Evolutionary conservation across 1,140 invertebrate genomes (phyloP), one percentile per base, ranked within the genome.

Genomic region (Drosophila erecta): DNA sequence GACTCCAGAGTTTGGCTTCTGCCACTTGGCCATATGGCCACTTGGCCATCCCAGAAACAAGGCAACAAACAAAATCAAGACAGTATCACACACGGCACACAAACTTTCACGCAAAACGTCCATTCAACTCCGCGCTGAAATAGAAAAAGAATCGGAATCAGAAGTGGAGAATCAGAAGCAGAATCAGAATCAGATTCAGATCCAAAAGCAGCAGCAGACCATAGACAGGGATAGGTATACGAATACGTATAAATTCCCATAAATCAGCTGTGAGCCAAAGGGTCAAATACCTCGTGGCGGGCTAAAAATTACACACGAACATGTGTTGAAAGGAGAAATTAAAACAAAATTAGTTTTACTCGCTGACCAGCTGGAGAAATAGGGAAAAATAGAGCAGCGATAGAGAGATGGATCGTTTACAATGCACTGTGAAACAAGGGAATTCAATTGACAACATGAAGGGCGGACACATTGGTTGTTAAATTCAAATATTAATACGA

Each of bases 211-310:
- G 60, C 66, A 69, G 41, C 61, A 69, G 61, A 38, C 66, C 61
- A 76, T 76, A 77, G 81, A 77, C 73, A 44, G 56, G 70, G 41
- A 59, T 60, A 56, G 53, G 46, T 79, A 76, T 72, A 75, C 76
- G 83, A 81, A 79, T 73, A 87, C 73, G 79, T 84, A 89, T 84
- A 79, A 90, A 76, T 90, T 90, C 89, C 78, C 84, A 91, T 91
- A 90, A 90, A 90, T 90, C 89, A 90, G 89, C 89, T 90, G 89
- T 89, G 89, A 80, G 75, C 77, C 78, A 89, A 91, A 87, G 89
- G 89, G 89, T 90, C 89, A 90, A 84, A 81, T 89, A 91, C 89
- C 89, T 91, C 58, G 56, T 66, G 79, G 84, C 84, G 72, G 73
- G 38, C 83, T 86, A 87, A 89, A 86, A 89, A 89, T 83, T 87